These are phyloP conservation scores for Ancistrus triradiatus DNA, from an alignment of 2,113 vertebrate species.

Conservation along the genomic window DNA sequence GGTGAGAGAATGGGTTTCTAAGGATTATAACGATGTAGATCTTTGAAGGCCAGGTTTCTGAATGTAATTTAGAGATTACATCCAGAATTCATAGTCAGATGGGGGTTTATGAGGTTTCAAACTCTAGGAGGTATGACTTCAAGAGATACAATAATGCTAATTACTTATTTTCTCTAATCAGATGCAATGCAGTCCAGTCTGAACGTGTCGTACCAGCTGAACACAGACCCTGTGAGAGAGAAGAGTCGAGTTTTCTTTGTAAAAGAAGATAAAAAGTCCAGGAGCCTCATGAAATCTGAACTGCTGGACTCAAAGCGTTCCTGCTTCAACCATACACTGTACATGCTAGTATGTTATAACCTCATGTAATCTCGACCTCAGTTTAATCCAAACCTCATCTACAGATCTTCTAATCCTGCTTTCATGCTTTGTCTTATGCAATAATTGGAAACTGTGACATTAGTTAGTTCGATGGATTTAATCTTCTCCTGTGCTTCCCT, in stretches of 20 bases:
- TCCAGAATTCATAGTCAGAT: no score
- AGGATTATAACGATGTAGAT: no score
- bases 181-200: conserved; percentile 5
- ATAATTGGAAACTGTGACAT: no score
- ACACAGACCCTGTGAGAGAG: conserved; percentile 62
- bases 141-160: no score
- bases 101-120: no score
- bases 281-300: neutral
- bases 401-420: no score
- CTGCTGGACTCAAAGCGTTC: neutral
- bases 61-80: no score
- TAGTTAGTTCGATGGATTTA: neutral
- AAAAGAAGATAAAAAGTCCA: neutral
- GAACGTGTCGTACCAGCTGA: conserved; percentile 61
- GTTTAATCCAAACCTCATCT: neutral
- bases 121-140: no score
- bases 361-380: neutral
- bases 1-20: no score
- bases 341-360: conserved; percentile 53
- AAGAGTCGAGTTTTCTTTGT: conserved; percentile 59
- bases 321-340: conserved; percentile 52
- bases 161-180: conserved; percentile 23
- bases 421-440: no score
- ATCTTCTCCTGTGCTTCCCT: neutral
- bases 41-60: no score